These are phyloP conservation scores for Crocallis elinguaria DNA, from an alignment of 2,888 invertebrate species.

Conservation along the genomic window DNA sequence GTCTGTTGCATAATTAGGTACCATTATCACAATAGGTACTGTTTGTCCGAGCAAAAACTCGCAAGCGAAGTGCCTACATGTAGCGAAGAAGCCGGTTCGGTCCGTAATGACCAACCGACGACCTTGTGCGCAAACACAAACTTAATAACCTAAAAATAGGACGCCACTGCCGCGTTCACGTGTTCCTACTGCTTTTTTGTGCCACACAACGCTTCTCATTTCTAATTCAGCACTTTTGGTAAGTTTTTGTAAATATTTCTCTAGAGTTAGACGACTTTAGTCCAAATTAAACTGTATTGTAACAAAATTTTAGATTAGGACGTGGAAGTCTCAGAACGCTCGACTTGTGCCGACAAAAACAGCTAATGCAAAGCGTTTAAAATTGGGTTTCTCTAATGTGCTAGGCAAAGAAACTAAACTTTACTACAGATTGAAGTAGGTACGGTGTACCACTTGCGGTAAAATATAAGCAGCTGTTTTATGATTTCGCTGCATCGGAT, in stretches of 20 bases:
- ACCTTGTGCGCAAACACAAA: slow-evolving; percentile 48
- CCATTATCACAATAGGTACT: too few relatives aligned
- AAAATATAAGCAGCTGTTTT: not conserved
- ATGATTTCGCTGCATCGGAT: not conserved
- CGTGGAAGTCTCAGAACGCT: not conserved
- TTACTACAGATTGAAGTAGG: not conserved
- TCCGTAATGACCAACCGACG: slow-evolving; percentile 24
- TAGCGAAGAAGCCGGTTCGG: slow-evolving; percentile 21
- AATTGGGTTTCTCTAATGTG: not conserved
- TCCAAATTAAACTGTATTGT: not conserved
- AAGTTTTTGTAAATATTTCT: slow-evolving; percentile 37
- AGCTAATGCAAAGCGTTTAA: not conserved
- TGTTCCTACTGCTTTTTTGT: slow-evolving; percentile 27
- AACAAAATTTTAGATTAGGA: not conserved
- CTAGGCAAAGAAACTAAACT: not conserved
- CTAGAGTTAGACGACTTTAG: not conserved
- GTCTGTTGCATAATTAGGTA: too few relatives aligned
- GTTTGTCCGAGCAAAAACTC: not conserved
- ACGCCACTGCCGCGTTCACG: slow-evolving; percentile 36
- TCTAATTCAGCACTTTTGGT: slow-evolving; percentile 33
- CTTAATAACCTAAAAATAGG: slow-evolving; percentile 55
- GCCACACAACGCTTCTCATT: slow-evolving; percentile 23
- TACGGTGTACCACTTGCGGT: too few relatives aligned
- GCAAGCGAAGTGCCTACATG: too few relatives aligned
- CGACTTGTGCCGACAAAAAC: not conserved